A percentile compares a stretch with the other conserved stretches of the same genome.
These are phyloP conservation scores for Ophiodon elongatus DNA, from an alignment of 2,113 vertebrate genomes.

Conservation along the genomic window DNA sequence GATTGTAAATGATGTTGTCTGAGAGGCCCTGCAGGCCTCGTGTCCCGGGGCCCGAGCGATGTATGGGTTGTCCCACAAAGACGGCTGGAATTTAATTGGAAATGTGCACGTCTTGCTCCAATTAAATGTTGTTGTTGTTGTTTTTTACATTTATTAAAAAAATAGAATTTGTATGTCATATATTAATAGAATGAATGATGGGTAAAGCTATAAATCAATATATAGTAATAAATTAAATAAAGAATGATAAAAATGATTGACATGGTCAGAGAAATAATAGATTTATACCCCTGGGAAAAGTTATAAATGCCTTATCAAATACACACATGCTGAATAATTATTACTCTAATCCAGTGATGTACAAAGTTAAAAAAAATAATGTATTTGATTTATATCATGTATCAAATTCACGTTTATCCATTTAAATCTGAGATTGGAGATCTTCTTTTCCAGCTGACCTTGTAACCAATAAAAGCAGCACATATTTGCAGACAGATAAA, in stretches of 20 bases:
- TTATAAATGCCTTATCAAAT: background rate
- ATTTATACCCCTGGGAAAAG: background rate
- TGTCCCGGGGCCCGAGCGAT: conserved; percentile 38
- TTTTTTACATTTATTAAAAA: background rate
- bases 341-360: background rate
- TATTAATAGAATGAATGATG: background rate
- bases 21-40: conserved; percentile 63
- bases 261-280: background rate
- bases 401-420: background rate
- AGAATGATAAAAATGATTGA: background rate
- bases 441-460: background rate
- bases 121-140: background rate
- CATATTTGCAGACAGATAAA: background rate
- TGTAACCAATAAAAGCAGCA: background rate
- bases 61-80: conserved; percentile 24
- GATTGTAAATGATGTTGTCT: background rate
- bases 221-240: background rate
- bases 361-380: background rate
- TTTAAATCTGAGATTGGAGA: background rate
- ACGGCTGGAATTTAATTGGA: background rate
- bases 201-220: background rate
- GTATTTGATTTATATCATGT: background rate
- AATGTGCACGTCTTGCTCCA: accelerated
- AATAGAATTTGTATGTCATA: background rate
- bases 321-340: background rate